Base-by-base conservation (phyloP, 2,113 vertebrate genomes). In the Microcebus murinus region DNA sequence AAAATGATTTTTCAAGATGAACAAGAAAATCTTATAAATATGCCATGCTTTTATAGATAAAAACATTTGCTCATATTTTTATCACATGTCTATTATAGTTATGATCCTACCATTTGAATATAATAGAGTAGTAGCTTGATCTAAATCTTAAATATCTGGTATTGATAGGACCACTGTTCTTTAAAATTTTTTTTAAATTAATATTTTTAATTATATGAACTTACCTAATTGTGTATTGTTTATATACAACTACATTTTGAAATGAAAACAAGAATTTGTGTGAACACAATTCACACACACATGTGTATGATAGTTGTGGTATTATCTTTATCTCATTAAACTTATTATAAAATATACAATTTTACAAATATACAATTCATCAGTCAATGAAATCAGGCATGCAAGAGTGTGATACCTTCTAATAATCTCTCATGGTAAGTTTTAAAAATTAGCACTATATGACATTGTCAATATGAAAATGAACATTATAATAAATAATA, bases 1-100 rank as follows among this genome's bases (percentile, higher is more conserved):
- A 96, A 96, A 93, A 83, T 94, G 91, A 88, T 76, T 42, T 96
- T 96, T 92, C 50, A 92, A 92, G 87, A 92, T 87, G 93, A 96
- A 52, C 12, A 91, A 90, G 70, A 85, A 96, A 77, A 87, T 9
- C 6, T 87, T 59, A 70, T 81, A 92, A 73, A 87, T 63, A 94
- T 57, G 13, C 79, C 6, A 73, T 92, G 8, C 34, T 82, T 97
- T 84, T 77, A 39, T 92, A 57, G 18, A 48, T 55, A 55, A 55
- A 55, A 55, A 55, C 17, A 55, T 61, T 12, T 83, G 14, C 11
- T 73, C 29, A 76, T 81, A 2, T 89, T 20, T 73, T 97, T 90
- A 65, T 92, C 27, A 83, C 70, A 94, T 67, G 27, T 0, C 3
- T 80, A 7, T 70, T 89, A 7, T 70, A 87, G 21, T 80, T 79